These are phyloP conservation scores for Avahi laniger DNA, from an alignment of 2,797 vertebrate genomes.

Conservation along the genomic window DNA sequence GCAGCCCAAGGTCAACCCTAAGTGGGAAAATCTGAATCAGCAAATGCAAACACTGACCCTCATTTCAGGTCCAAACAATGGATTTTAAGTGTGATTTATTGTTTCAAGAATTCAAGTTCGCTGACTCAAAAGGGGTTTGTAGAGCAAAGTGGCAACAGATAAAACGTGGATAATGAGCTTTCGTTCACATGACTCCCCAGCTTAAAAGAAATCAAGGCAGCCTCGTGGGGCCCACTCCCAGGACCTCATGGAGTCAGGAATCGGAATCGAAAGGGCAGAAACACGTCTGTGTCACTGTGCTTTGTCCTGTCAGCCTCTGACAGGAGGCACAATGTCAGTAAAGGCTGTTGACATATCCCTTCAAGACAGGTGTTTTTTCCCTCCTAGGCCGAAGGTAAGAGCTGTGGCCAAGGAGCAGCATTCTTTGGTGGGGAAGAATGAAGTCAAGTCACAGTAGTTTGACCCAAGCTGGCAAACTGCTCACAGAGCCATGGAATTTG, in stretches of 20 bases:
- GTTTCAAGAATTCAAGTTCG: not conserved
- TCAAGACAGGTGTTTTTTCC: accelerated
- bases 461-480: accelerated
- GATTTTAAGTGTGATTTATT: constrained; percentile 12
- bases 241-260: accelerated
- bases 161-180: not conserved
- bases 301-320: not conserved
- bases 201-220: not conserved
- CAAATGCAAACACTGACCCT: not conserved
- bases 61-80: constrained; percentile 12
- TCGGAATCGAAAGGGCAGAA: not conserved
- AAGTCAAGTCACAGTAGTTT: accelerated
- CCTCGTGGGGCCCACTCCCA: accelerated
- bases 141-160: not conserved
- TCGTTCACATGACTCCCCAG: not conserved
- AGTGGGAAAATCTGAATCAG: not conserved
- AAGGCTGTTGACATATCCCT: not conserved
- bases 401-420: accelerated
- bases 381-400: too few relatives aligned
- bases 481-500: not conserved
- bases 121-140: not conserved
- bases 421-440: not conserved
- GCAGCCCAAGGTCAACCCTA: constrained; percentile 51
- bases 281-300: not conserved
- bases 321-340: accelerated